phyloP scores from a whole-genome alignment of 2,113 vertebrate species.

The Trogon surrucura region DNA sequence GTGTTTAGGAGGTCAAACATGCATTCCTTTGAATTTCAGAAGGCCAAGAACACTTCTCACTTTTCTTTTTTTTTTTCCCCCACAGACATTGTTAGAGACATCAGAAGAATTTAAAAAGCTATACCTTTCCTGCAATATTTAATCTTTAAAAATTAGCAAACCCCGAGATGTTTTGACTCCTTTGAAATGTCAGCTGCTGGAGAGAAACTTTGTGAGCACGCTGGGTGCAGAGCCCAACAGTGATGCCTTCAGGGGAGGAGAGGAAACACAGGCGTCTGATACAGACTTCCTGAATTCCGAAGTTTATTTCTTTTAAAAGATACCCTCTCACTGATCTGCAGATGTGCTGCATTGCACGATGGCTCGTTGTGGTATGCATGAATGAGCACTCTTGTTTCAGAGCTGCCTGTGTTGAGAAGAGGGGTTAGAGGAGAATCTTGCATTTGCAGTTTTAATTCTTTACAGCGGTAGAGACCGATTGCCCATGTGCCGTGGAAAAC shows the following conservation, averaged over 20 bases:
- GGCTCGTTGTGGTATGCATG: neutral
- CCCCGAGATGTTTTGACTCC: neutral
- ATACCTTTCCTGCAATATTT: neutral
- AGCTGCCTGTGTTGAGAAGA: neutral
- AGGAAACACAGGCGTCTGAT: neutral
- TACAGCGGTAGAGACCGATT: accelerated
- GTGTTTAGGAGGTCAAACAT: neutral
- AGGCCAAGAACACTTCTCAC: neutral
- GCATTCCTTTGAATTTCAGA: neutral
- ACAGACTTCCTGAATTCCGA: conserved; percentile 48
- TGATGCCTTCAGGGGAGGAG: neutral
- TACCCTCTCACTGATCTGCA: neutral
- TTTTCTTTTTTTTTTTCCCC: neutral
- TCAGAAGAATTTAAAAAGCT: neutral
- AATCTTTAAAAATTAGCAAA: neutral
- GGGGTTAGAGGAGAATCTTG: neutral
- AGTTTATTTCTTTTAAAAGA: neutral
- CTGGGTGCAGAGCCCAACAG: neutral
- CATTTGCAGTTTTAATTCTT: neutral
- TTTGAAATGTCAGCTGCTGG: neutral
- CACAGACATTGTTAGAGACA: neutral
- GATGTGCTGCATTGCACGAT: neutral
- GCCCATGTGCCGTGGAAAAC: neutral
- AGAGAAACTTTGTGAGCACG: neutral
- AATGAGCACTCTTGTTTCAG: neutral